A percentile compares a stretch with the other conserved stretches of the same genome.
Conservation (phyloP, 2,888 invertebrate genomes). For the Limnephilus auricula region DNA sequence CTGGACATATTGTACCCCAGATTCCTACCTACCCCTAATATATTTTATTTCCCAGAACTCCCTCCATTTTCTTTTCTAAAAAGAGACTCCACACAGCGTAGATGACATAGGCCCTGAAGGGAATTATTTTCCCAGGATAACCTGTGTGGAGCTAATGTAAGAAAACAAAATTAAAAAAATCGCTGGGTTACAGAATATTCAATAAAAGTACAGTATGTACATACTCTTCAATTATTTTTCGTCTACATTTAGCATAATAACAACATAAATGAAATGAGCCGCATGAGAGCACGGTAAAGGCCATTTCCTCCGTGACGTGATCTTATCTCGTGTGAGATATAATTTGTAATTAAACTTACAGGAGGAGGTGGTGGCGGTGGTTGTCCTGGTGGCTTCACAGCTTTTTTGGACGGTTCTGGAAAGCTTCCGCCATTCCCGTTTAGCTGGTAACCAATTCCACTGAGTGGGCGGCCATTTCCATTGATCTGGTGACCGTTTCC, state of each 20-base stretch:
- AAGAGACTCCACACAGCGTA: too few relatives aligned
- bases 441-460: conserved; percentile 21
- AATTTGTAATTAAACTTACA: conserved; percentile 38
- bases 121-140: too few relatives aligned
- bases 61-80: too few relatives aligned
- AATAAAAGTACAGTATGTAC: background rate
- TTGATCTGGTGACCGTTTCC: background rate
- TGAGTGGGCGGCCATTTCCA: background rate
- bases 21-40: too few relatives aligned
- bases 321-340: background rate
- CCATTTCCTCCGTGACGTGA: background rate
- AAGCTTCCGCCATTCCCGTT: conserved; percentile 69
- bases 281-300: background rate
- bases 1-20: too few relatives aligned
- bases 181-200: background rate
- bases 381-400: conserved; percentile 69
- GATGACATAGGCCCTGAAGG: too few relatives aligned
- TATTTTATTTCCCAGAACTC: too few relatives aligned
- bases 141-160: too few relatives aligned
- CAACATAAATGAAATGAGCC: background rate
- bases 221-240: background rate
- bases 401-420: conserved; percentile 65
- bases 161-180: too few relatives aligned
- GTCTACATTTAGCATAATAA: background rate
- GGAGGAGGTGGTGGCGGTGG: conserved; percentile 65